Base-by-base conservation (phyloP, 1,140 invertebrate genomes). In the Eufriesea mexicana region DNA sequence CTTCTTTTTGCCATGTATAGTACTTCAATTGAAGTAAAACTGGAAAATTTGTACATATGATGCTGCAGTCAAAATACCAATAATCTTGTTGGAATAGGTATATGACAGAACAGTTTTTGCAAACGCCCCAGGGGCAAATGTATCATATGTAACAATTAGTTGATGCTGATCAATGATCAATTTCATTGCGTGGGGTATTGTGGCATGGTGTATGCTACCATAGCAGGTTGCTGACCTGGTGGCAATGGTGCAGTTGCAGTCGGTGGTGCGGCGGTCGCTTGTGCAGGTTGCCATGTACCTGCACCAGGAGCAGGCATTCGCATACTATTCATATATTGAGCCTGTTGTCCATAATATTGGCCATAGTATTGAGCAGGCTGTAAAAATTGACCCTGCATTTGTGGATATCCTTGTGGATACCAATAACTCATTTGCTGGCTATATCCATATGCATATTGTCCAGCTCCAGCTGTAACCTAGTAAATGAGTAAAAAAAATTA, bases 341-440 rank as follows among this genome's bases (percentile, higher is more conserved):
- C 92, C 72, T 94, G 94, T 76, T 94, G 94, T 61, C 92, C 91
- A 64, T 94, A 95, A 89, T 97, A 97, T 92, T 97, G 96, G 77
- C 91, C 84, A 62, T 94, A 94, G 84, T 94, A 94, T 70, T 91
- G 92, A 82, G 92, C 89, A 42, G 91, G 91, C 67, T 93, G 94
- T 62, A 94, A 79, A 57, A 94, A 94, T 67, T 94, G 93, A 49
- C 93, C 92, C 83, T 96, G 95, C 93, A 96, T 95, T 68, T 94
- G 95, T 64, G 90, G 95, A 94, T 96, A 96, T 23, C 95, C 94
- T 90, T 96, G 96, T 7, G 96, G 96, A 93, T 97, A 97, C 97
- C 97, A 97, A 89, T 97, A 98, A 81, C 96, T 94, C 96, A 97
- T 96, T 92, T 97, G 96, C 91, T 97, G 96, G 2, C 95, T 95